Percentiles rank a stretch among this genome's conserved stretches.
phyloP scores from a whole-genome alignment of 2,113 vertebrate species.

The Trichechus manatus region DNA sequence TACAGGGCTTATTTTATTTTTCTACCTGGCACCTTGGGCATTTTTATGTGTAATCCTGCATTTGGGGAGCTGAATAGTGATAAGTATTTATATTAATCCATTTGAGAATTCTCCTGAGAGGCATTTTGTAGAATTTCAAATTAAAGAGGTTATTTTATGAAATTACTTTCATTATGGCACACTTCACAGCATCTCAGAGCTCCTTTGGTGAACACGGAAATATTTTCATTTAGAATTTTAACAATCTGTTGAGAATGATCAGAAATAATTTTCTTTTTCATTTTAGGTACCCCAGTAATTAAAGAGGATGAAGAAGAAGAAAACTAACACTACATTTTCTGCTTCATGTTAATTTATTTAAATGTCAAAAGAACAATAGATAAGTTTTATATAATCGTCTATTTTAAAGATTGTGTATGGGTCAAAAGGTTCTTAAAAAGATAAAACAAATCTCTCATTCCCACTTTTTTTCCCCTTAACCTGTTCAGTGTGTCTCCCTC shows the following conservation, averaged over 20 bases:
- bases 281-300: conserved; percentile 90
- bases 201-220: not conserved
- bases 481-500: conserved; percentile 76
- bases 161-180: conserved; percentile 27
- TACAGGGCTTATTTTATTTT: conserved; percentile 15
- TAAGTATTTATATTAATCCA: conserved; percentile 17
- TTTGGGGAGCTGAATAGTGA: conserved; percentile 11
- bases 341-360: conserved; percentile 86
- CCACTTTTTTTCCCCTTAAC: conserved; percentile 71
- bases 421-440: conserved; percentile 77
- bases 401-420: conserved; percentile 86
- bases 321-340: conserved; percentile 82
- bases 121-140: conserved; percentile 48
- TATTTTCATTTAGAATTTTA: conserved; percentile 67
- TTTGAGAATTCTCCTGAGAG: conserved; percentile 33
- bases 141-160: conserved; percentile 37
- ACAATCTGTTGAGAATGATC: conserved; percentile 41
- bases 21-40: not conserved
- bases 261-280: conserved; percentile 65
- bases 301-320: conserved; percentile 90
- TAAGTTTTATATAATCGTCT: conserved; percentile 85
- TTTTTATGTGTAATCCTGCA: conserved; percentile 36
- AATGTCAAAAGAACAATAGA: conserved; percentile 82
- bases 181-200: conserved; percentile 23
- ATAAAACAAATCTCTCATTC: conserved; percentile 70